Percentiles rank a stretch among this genome's conserved stretches.
Evolutionary conservation across 2,113 vertebrate species (phyloP).

Genomic region (Astur gentilis): DNA sequence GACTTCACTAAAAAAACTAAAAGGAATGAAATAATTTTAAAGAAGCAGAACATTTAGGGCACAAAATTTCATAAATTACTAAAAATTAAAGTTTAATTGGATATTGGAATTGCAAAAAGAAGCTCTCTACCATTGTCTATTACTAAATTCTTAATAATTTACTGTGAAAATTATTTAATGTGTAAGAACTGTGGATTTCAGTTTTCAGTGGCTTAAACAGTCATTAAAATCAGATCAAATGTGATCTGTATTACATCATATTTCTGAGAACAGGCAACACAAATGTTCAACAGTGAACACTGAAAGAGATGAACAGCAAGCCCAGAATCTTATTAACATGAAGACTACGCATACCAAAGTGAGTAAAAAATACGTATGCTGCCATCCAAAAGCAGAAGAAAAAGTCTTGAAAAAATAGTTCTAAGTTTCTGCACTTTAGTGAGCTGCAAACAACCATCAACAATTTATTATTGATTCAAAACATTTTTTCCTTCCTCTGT

Average conservation of each 20-base stretch:
- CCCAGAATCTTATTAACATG: background rate
- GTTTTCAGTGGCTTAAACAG: background rate
- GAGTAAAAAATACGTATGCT: background rate
- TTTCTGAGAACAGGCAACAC: background rate
- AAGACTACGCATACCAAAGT: background rate
- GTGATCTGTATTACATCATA: too few species aligned
- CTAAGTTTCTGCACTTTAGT: background rate
- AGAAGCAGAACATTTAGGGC: background rate
- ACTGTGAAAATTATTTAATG: background rate
- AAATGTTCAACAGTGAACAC: background rate
- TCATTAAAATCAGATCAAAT: background rate
- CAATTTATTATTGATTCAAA: background rate
- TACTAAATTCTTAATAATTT: background rate
- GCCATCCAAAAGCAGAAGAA: background rate
- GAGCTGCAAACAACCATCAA: background rate
- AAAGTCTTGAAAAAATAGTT: background rate
- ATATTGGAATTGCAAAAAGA: background rate
- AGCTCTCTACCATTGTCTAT: background rate
- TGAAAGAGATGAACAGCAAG: background rate
- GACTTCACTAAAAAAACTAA: background rate
- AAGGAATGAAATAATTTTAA: background rate
- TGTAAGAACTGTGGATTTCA: background rate
- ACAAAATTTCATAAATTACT: background rate
- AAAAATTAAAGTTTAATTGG: background rate
- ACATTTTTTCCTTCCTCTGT: background rate